Percentiles rank a stretch among this genome's conserved stretches.
phyloP scores from a whole-genome alignment of 2,113 vertebrate genomes.

The Chaenocephalus aceratus region DNA sequence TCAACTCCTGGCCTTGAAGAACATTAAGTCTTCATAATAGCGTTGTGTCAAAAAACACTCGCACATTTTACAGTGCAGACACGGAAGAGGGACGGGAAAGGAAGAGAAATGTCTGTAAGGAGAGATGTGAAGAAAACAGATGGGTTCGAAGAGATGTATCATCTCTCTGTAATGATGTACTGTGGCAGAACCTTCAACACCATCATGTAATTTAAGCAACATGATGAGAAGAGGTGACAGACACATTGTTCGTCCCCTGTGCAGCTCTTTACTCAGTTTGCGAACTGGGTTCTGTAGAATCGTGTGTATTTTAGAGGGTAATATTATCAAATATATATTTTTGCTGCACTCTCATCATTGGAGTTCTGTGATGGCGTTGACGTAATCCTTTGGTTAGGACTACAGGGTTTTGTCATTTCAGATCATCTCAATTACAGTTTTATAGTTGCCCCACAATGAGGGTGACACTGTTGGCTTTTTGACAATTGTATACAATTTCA shows the following conservation, averaged over 20 bases:
- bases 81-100: not conserved
- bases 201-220: not conserved
- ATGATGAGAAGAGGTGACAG: conserved; percentile 6
- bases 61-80: conserved; percentile 7
- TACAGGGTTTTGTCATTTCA: not conserved
- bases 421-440: not conserved
- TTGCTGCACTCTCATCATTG: not conserved
- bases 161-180: not conserved
- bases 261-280: not conserved
- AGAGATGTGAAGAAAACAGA: conserved; percentile 7
- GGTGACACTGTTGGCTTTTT: no score
- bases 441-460: no score
- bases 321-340: not conserved
- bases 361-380: no score
- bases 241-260: not conserved
- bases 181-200: not conserved
- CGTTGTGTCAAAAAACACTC: conserved; percentile 34
- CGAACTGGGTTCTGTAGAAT: not conserved
- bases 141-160: not conserved
- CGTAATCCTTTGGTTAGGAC: no score
- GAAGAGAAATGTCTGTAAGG: not conserved
- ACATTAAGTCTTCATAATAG: conserved; percentile 11
- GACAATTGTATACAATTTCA: no score
- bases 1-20: conserved; percentile 18
- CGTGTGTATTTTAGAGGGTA: not conserved